Base-by-base conservation (phyloP, 2,797 vertebrate species). In the Hydrolagus colliei region DNA sequence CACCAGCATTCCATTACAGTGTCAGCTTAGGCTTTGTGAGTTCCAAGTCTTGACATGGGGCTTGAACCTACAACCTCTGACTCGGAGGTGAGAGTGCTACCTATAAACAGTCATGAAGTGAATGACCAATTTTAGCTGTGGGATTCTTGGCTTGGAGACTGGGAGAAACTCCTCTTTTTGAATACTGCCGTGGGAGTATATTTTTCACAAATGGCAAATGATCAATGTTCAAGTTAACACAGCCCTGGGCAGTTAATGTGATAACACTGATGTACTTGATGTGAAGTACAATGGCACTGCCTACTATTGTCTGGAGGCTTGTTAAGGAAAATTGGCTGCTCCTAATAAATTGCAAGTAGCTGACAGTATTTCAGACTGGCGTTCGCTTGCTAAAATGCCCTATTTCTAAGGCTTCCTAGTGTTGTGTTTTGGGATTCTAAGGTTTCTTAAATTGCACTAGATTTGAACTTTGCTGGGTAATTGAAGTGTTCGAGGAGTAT, bases 161-260 rank as follows among this genome's bases (percentile, higher is more conserved):
- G 41, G 41, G 41, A 52, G 41, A 52, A 52, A 52, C 41, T 3
- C 41, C 41, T 27, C 27, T 52, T 52, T 52, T 52, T 6, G 6
- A 52, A 52, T 52, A 52, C 3, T 52, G 41, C 41, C 41, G 41
- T 52, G 41, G 27, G 41, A 52, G 41, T 71, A 16, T 20, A 63
- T 71, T 68, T 14, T 71, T 68, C 32, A 52, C 4, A 20, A 27
- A 79, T 61, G 20, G 32, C 63, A 68, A 68, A 68, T 68, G 22
- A 35, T 82, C 27, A 82, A 41, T 27, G 13, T 79, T 62, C n/a
- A 61, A 77, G 41, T 77, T 77, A 59, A 77, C 61, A 18, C 75
- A 77, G 41, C 52, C 20, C n/a, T 77, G 75, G 41, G 18, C 61
- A 61, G 1, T 9, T 61, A n/a, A 77, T 11, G 52, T 52, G 79